Evolutionary conservation across 2,113 vertebrate genomes (phyloP), one percentile per base, ranked within the genome.

Genomic region (Bos indicus): DNA sequence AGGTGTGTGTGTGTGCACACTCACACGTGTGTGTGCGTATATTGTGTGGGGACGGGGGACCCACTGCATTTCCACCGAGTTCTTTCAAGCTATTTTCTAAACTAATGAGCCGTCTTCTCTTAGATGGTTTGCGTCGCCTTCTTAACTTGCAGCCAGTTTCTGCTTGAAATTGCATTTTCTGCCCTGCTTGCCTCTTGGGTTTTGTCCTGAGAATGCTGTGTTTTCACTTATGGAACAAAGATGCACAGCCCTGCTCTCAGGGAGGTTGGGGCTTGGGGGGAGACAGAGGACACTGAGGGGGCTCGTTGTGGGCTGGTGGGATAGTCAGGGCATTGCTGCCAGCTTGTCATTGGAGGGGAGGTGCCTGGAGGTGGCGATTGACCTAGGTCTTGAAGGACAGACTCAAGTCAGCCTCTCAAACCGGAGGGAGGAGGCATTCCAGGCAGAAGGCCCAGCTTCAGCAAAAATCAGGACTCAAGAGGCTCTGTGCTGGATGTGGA

Each of bases 21-120:
- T 59, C 57, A 59, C 57, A 28, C 5, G 28, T 23, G 17, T 78
- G 36, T 23, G 17, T 78, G 54, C 17, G 30, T 48, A 5, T 51
- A 0, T 3, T 46, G 25, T 3, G 2, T 33, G 30, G 64, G 30
- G 43, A n/a, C 1, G 21, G 46, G 33, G 4, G 12, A 15, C 30
- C 33, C 26, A 4, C 17, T n/a, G 57, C 10, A 7, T 56, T 80
- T 54, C 71, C 67, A 17, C 84, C 7, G 59, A 82, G 51, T 36
- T 71, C 93, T 40, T 87, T 30, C 5, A 6, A 52, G 10, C 60
- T n/a, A 52, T 82, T 84, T 71, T 74, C 88, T 33, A 30, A 52
- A 25, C 16, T 0, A 21, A 7, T 7, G 62, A 81, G 77, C 62
- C 46, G 10, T 52, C 60, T 16, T 84, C 17, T 71, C 43, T 17